Evolutionary conservation across 2,113 vertebrate species (phyloP), one percentile per base, ranked within the genome.

Genomic region (Myrmophylax atrothorax): DNA sequence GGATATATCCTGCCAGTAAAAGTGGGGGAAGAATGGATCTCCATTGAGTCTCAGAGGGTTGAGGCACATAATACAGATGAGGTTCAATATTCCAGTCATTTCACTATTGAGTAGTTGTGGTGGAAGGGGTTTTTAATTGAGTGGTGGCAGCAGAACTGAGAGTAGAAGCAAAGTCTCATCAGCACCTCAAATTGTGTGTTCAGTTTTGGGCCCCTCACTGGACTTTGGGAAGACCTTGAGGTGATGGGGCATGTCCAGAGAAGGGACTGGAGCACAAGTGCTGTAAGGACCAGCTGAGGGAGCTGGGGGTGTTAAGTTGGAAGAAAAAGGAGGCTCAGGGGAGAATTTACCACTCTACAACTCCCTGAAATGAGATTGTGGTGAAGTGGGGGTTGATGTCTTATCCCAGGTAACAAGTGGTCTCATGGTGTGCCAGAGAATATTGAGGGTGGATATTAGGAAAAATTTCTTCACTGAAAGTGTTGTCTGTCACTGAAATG

Each of bases 351-450:
- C 24, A 12, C n/a, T 49, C 40, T 49, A 4, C 10, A 68, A 1
- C 24, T 55, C 70, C 47, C 29, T 55, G 19, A 55, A 68, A 40
- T 2, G 25, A 17, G 19, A 17, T 4, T 40, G 40, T 29, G 70
- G 2, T 38, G 46, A 60, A 52, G 38, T 33, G 12, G 7, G 33
- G 10, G 15, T 4, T 0, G 0, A 9, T 12, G 7, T 47, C n/a
- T 14, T 2, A 6, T 40, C 17, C 26, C 53, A 25, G 6, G 10
- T 29, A 8, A 60, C 23, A 53, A 58, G 29, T 23, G 26, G 47
- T 47, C 40, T 62, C 12, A 35, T 10, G 35, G 18, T 74, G 40
- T 37, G 60, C 47, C 68, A 62, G 35, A 26, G 8, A 9, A 75
- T 14, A 9, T 33, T 58, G 26, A 49, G 40, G 26, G 25, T 62